A percentile compares a stretch with the other conserved stretches of the same genome.
Evolutionary conservation across 2,888 invertebrate species (phyloP).

Genomic region (Macroteleia sp.): DNA sequence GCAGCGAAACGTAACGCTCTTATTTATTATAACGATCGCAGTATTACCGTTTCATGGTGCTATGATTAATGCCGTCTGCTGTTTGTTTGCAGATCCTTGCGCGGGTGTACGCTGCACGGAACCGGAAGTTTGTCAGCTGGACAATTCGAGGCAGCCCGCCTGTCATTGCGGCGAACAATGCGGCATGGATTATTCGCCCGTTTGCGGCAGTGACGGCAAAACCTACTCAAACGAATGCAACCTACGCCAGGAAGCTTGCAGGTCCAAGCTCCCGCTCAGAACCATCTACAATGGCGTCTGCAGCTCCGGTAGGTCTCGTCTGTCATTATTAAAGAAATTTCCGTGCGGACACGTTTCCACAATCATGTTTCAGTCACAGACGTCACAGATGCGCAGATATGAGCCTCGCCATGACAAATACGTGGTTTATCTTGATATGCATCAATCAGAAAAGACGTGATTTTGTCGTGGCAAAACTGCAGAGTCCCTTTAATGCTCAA

Average conservation of each 20-base stretch:
- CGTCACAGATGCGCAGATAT: slow-evolving; percentile 1
- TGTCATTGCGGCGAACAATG: slow-evolving; percentile 93
- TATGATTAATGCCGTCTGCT: slow-evolving; percentile 18
- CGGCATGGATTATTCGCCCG: slow-evolving; percentile 88
- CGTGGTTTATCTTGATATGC: too few species aligned
- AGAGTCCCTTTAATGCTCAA: too few species aligned
- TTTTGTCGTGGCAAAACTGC: too few species aligned
- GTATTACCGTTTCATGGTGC: neutral
- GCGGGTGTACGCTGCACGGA: slow-evolving; percentile 90
- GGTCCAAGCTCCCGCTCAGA: slow-evolving; percentile 88
- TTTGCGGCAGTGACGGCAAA: slow-evolving; percentile 91
- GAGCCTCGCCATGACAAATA: too few species aligned
- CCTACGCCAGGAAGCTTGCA: slow-evolving; percentile 91
- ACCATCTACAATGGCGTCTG: slow-evolving; percentile 94
- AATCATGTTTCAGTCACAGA: slow-evolving; percentile 3
- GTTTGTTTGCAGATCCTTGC: slow-evolving; percentile 90
- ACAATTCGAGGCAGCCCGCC: slow-evolving; percentile 89
- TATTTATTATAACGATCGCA: slow-evolving; percentile 16
- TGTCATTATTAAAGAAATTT: slow-evolving; percentile 11
- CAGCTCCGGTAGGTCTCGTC: slow-evolving; percentile 87
- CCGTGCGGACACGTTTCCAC: slow-evolving; percentile 5
- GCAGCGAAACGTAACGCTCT: neutral
- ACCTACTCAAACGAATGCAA: slow-evolving; percentile 93
- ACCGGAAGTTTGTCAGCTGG: slow-evolving; percentile 93
- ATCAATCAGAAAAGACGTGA: too few species aligned